Evolutionary conservation across 2,888 invertebrate species (phyloP).

Genomic region (Phragmatobia fuliginosa): DNA sequence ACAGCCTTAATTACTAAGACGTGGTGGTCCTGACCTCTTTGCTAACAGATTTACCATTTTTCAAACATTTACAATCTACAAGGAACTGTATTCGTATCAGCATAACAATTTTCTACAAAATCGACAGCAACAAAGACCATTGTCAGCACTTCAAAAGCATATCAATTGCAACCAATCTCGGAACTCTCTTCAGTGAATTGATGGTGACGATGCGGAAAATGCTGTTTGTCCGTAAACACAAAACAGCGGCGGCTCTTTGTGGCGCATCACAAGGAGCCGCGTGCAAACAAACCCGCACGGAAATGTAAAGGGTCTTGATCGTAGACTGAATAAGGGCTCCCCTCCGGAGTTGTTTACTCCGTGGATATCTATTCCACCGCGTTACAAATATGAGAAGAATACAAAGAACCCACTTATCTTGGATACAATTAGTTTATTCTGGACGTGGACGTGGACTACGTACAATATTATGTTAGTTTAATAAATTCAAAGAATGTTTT

Average conservation of each 20-base stretch:
- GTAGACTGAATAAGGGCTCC: conserved; percentile 16
- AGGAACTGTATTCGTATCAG: no score
- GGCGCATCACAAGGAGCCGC: neutral
- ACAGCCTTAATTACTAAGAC: no score
- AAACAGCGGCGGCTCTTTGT: neutral
- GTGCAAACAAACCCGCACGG: conserved; percentile 2
- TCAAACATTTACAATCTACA: no score
- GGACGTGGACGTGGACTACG: neutral
- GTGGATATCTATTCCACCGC: neutral
- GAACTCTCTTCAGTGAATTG: neutral
- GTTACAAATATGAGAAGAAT: conserved; percentile 1
- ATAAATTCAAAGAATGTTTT: neutral
- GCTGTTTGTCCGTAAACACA: conserved; percentile 11
- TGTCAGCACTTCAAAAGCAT: neutral
- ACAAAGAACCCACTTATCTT: conserved; percentile 18
- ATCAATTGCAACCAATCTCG: conserved; percentile 7
- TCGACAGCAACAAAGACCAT: neutral
- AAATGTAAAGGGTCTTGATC: conserved; percentile 8
- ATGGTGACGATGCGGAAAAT: conserved; percentile 12
- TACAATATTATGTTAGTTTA: neutral
- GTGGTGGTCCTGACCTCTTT: no score
- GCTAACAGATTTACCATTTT: no score
- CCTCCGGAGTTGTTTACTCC: conserved; percentile 8
- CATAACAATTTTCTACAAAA: neutral
- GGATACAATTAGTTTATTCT: conserved; percentile 3